These are phyloP conservation scores for Papilio polytes DNA, from an alignment of 1,140 invertebrate species.

Conservation along the genomic window DNA sequence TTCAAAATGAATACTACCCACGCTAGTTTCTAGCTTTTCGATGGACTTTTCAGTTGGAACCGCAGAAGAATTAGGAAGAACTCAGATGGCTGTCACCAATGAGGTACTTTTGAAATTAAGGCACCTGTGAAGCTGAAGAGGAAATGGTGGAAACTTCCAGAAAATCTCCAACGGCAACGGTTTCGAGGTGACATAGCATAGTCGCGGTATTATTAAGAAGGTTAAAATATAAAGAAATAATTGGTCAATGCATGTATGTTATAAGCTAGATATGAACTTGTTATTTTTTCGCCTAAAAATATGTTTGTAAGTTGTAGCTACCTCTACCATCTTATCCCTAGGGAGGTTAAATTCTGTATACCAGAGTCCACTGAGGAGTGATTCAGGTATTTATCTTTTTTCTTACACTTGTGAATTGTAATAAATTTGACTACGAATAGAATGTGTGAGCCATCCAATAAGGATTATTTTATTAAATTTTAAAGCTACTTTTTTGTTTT, in stretches of 20 bases:
- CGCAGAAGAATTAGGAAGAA: slow-evolving; percentile 57
- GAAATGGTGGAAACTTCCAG: slow-evolving; percentile 39
- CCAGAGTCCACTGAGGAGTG: slow-evolving; percentile 74
- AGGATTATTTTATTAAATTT: slow-evolving; percentile 54
- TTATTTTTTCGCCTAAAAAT: slow-evolving; percentile 62
- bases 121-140: slow-evolving; percentile 56
- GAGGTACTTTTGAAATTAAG: slow-evolving; percentile 81
- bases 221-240: slow-evolving; percentile 53
- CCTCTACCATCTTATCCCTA: slow-evolving; percentile 68
- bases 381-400: slow-evolving; percentile 81
- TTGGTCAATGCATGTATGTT: slow-evolving; percentile 67
- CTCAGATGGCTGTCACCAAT: slow-evolving; percentile 48
- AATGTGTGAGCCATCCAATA: slow-evolving; percentile 64
- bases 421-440: slow-evolving; percentile 56
- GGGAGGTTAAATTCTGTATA: slow-evolving; percentile 68
- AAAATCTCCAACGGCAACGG: slow-evolving; percentile 51
- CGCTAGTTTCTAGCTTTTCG: slow-evolving; percentile 72
- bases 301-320: slow-evolving; percentile 67
- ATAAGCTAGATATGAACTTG: slow-evolving; percentile 57
- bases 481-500: slow-evolving; percentile 41
- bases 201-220: slow-evolving; percentile 60
- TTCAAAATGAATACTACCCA: slow-evolving; percentile 45
- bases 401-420: slow-evolving; percentile 58
- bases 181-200: slow-evolving; percentile 79
- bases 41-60: slow-evolving; percentile 81